phyloP scores from a whole-genome alignment of 2,113 vertebrate genomes.

The Ceratotherium simum region DNA sequence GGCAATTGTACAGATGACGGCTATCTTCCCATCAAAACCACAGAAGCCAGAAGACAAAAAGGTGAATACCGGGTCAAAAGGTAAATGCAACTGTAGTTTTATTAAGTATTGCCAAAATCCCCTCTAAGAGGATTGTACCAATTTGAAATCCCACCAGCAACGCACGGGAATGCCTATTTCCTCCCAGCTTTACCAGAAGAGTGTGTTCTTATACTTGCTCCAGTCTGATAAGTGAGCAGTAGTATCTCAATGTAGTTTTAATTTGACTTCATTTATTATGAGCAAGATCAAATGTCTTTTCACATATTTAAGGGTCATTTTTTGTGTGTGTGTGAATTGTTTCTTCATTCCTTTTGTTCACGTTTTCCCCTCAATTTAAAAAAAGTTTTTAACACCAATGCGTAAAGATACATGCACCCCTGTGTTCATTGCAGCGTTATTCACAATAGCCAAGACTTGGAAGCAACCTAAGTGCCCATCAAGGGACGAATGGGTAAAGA shows the following conservation, averaged over 20 bases:
- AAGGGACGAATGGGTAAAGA: too few species aligned
- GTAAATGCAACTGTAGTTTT: neutral
- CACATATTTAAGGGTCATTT: neutral
- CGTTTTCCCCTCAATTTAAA: neutral
- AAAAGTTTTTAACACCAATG: neutral
- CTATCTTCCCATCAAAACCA: neutral
- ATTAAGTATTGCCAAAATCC: neutral
- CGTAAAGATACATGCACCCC: too few species aligned
- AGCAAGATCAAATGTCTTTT: neutral
- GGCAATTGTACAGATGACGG: neutral
- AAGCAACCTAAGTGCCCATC: too few species aligned
- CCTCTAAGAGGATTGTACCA: neutral
- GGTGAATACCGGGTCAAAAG: neutral
- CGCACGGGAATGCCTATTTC: neutral
- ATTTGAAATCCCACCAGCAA: neutral
- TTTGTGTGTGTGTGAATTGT: neutral
- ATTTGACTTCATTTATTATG: neutral
- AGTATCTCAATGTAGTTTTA: neutral
- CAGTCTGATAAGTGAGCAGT: neutral
- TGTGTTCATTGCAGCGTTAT: too few species aligned
- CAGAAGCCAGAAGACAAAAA: neutral
- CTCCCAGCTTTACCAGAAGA: neutral
- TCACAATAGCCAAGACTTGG: too few species aligned
- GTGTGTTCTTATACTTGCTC: neutral
- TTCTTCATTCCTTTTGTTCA: neutral